A percentile compares a stretch with the other conserved stretches of the same genome.
Conservation (phyloP, 2,888 invertebrate genomes). For the Tinea pellionella region DNA sequence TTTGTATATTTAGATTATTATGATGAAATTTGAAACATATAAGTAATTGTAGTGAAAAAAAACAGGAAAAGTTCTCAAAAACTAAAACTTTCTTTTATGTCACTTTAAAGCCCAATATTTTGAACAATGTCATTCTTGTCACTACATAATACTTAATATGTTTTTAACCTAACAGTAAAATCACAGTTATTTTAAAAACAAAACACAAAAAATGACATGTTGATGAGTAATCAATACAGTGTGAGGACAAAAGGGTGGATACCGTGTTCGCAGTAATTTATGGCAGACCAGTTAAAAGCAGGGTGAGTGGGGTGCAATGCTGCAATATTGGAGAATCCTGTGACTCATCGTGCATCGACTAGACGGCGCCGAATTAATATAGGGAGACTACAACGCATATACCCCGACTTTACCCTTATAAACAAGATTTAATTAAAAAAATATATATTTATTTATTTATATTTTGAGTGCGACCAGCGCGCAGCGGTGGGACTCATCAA, state of each 20-base stretch:
- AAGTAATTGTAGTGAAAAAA: no score
- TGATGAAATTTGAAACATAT: no score
- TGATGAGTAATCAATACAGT: slow-evolving; percentile 11
- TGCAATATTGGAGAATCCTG: slow-evolving; percentile 7
- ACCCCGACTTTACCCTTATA: neutral
- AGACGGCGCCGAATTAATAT: slow-evolving; percentile 7
- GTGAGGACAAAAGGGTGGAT: neutral
- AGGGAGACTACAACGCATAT: neutral
- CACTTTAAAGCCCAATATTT: no score
- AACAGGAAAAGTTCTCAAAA: no score
- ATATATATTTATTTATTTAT: neutral
- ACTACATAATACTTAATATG: no score
- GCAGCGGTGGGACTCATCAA: no score
- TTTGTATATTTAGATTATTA: no score
- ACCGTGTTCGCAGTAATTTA: slow-evolving; percentile 10
- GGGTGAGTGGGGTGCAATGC: neutral
- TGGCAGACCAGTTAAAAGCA: neutral
- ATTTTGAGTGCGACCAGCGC: no score
- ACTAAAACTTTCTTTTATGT: no score
- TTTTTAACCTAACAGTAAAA: neutral
- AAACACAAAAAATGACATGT: neutral
- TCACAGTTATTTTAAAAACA: neutral
- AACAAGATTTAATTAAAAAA: neutral
- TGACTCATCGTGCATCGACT: slow-evolving; percentile 11
- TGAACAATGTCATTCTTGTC: no score